Conservation (phyloP, 2,113 vertebrate species). For the Tachysurus vachellii region DNA sequence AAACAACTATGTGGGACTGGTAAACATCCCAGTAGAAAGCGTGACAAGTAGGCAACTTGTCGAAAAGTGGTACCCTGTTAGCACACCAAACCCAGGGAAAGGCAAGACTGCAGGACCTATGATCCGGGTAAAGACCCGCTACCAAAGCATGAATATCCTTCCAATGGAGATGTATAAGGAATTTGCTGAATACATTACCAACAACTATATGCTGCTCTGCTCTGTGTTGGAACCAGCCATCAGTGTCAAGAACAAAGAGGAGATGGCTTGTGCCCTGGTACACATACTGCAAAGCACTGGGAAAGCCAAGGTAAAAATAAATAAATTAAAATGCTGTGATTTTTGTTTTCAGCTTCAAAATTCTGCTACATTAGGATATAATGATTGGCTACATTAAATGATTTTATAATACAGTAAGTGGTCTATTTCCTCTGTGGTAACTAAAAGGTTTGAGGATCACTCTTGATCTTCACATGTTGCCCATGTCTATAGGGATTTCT, state of each 20-base stretch:
- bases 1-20: constrained; percentile 93
- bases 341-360: neutral
- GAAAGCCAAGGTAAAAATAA: constrained; percentile 91
- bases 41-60: constrained; percentile 92
- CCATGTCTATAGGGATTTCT: neutral
- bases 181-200: constrained; percentile 97
- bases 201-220: constrained; percentile 96
- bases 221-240: constrained; percentile 92
- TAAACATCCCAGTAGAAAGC: constrained; percentile 83
- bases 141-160: constrained; percentile 96
- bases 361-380: too few relatives aligned
- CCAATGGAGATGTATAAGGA: constrained; percentile 99
- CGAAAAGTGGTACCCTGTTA: constrained; percentile 95
- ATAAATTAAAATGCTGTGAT: neutral
- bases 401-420: neutral
- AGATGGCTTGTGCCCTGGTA: constrained; percentile 94
- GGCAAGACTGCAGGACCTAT: constrained; percentile 89
- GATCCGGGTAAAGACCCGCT: constrained; percentile 95
- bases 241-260: constrained; percentile 98
- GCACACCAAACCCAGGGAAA: constrained; percentile 86
- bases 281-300: constrained; percentile 98
- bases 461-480: neutral
- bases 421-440: neutral
- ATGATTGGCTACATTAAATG: too few relatives aligned
- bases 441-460: neutral